A percentile compares a stretch with the other conserved stretches of the same genome.
These are phyloP conservation scores for Pilophorus perplexus DNA, from an alignment of 2,888 invertebrate genomes.

Conservation along the genomic window DNA sequence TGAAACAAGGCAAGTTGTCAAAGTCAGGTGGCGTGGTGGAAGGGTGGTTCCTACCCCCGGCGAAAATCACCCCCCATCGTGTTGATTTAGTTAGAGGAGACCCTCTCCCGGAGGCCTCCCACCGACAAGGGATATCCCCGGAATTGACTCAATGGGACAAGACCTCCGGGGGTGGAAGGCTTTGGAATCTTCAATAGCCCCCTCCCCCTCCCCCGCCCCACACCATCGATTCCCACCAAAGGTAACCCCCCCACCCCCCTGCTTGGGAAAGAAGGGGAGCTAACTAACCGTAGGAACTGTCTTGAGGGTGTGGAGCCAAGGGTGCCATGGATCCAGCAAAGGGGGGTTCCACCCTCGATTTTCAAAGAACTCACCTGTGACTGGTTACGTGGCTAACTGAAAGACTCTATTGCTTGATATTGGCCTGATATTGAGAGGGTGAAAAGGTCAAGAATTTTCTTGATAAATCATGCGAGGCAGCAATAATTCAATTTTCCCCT, in stretches of 20 bases:
- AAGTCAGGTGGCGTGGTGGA: constrained; percentile 30
- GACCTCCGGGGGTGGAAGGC: constrained; percentile 1
- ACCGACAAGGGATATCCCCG: constrained; percentile 20
- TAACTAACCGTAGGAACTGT: constrained; percentile 39
- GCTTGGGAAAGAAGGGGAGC: constrained; percentile 25
- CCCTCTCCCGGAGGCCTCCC: too few species aligned
- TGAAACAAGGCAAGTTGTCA: constrained; percentile 41
- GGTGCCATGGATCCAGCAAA: background rate
- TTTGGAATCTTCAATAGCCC: background rate
- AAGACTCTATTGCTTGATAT: too few species aligned
- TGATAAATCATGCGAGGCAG: background rate
- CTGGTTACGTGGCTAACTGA: background rate
- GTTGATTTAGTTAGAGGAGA: constrained; percentile 40
- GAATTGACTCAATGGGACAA: constrained; percentile 33
- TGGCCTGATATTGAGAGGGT: too few species aligned
- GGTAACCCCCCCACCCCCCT: background rate
- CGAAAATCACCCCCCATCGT: constrained; percentile 6
- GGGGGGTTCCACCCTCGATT: too few species aligned
- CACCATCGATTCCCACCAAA: background rate
- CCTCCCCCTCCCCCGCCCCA: background rate
- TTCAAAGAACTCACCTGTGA: too few species aligned
- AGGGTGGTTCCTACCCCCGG: background rate
- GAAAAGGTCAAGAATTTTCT: background rate
- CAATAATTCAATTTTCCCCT: background rate
- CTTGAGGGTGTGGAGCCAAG: constrained; percentile 3